Percentiles rank a stretch among this genome's conserved stretches.
phyloP scores from a whole-genome alignment of 1,140 invertebrate genomes.

The Pteromalus puparum region DNA sequence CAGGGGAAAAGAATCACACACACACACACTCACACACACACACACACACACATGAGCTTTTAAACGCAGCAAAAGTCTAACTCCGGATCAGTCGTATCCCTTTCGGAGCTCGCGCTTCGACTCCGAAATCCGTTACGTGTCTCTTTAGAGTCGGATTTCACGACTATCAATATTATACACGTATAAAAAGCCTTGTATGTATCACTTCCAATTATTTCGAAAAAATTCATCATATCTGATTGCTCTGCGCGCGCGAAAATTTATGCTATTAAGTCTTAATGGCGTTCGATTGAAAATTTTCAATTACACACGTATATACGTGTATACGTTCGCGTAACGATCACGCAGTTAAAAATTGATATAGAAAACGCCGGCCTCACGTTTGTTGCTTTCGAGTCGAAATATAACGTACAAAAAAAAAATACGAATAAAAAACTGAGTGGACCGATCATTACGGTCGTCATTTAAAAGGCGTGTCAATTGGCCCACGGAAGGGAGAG shows the following conservation, averaged over 20 bases:
- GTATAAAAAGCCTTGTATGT: background rate
- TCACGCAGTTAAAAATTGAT: too few species aligned
- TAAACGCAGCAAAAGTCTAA: too few species aligned
- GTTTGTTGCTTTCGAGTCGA: too few species aligned
- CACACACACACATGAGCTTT: too few species aligned
- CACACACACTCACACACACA: too few species aligned
- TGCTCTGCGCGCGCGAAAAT: background rate
- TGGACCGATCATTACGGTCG: background rate
- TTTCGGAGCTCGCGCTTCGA: background rate
- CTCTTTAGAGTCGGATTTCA: background rate
- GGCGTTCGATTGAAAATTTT: background rate
- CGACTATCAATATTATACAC: background rate
- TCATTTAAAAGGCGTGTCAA: conserved; percentile 17
- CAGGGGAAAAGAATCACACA: too few species aligned
- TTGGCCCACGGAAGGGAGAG: background rate
- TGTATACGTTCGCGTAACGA: too few species aligned
- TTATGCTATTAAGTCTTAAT: background rate
- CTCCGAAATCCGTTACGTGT: background rate
- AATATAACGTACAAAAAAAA: background rate
- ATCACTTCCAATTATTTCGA: too few species aligned
- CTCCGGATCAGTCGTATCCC: background rate
- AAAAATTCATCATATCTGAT: too few species aligned
- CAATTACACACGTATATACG: background rate
- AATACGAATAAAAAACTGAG: background rate
- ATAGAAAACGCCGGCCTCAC: too few species aligned